Conservation (phyloP, 1,140 invertebrate genomes). For the Drosophila malerkotliana region DNA sequence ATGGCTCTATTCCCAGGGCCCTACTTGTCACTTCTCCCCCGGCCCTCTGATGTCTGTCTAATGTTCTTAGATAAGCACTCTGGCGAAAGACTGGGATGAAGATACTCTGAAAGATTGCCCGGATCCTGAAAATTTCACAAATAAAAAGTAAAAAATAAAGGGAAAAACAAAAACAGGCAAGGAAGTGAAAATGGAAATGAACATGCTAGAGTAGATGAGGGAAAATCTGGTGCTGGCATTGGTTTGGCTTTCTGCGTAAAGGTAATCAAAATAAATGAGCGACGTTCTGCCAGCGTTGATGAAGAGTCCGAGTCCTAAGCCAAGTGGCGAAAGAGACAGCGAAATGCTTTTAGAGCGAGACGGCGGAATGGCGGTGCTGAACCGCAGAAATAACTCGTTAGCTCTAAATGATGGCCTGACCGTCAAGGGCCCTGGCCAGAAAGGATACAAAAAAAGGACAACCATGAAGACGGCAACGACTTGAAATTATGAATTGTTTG, state of each 20-base stretch:
- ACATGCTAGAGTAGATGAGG: slow-evolving; percentile 16
- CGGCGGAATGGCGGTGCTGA: slow-evolving; percentile 13
- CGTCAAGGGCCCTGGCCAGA: neutral
- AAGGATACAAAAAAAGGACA: slow-evolving; percentile 15
- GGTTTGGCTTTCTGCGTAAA: slow-evolving; percentile 54
- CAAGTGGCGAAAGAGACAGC: slow-evolving; percentile 1
- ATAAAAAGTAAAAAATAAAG: slow-evolving; percentile 18
- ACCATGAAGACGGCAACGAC: slow-evolving; percentile 20
- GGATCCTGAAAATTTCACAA: slow-evolving; percentile 9
- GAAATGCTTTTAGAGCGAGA: neutral
- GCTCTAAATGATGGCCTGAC: slow-evolving; percentile 42
- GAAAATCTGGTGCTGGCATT: slow-evolving; percentile 56
- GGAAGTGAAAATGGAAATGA: slow-evolving; percentile 48
- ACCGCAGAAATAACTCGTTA: slow-evolving; percentile 72
- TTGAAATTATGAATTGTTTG: slow-evolving; percentile 61
- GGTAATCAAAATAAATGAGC: slow-evolving; percentile 82
- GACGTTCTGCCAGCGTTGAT: slow-evolving; percentile 69
- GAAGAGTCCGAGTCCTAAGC: slow-evolving; percentile 25
- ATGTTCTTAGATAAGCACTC: slow-evolving; percentile 22
- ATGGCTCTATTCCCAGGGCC: slow-evolving; percentile 25
- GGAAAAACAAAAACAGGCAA: slow-evolving; percentile 13
- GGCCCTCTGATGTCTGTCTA: neutral
- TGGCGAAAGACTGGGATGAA: slow-evolving; percentile 7
- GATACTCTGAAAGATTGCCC: slow-evolving; percentile 37
- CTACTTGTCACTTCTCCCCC: slow-evolving; percentile 18